Base-by-base conservation (phyloP, 2,113 vertebrate genomes). In the Guaruba guarouba region DNA sequence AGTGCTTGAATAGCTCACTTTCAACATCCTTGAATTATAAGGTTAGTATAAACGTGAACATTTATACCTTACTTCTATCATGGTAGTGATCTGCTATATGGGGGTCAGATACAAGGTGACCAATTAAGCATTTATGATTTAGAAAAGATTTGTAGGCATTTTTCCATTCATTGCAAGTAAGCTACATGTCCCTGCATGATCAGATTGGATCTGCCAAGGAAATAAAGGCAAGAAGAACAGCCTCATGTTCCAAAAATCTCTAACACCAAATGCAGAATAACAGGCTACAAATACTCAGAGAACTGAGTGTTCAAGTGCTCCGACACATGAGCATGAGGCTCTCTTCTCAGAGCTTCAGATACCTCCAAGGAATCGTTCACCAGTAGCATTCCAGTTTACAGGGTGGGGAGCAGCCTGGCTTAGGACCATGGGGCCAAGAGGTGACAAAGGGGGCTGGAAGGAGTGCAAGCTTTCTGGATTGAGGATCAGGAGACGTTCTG, bases 391-490 rank as follows among this genome's bases (percentile, higher is more conserved):
- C 44, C 57, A 67, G 39, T 3, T 67, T 33, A 18, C 0, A 0
- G 9, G 29, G 11, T 51, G 24, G 24, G 37, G 13, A 77, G 33
- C 35, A 70, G 37, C 57, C 63, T 37, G 43, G 13, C 14, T 74
- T 35, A 46, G 89, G 16, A 41, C 39, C n/a, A 39, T 0, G 2
- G 41, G 13, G 14, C 35, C 54, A 76, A 81, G 29, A 19, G 11
- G 17, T 35, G 24, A 20, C 29, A 43, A 28, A 4, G 1, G 7
- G 13, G 17, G 17, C 25, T 62, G 25, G 22, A 62, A 9, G 8
- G 31, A 84, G 20, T 0, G 22, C 1, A 1, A 48, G 11, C 2
- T 35, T 63, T 27, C 37, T 52, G 28, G 14, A 64, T 0, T n/a
- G 43, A 44, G 41, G 14, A 69, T 63, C 48, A n/a, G 33, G 33